Conservation (phyloP, 2,888 invertebrate genomes). For the Biston betularia region DNA sequence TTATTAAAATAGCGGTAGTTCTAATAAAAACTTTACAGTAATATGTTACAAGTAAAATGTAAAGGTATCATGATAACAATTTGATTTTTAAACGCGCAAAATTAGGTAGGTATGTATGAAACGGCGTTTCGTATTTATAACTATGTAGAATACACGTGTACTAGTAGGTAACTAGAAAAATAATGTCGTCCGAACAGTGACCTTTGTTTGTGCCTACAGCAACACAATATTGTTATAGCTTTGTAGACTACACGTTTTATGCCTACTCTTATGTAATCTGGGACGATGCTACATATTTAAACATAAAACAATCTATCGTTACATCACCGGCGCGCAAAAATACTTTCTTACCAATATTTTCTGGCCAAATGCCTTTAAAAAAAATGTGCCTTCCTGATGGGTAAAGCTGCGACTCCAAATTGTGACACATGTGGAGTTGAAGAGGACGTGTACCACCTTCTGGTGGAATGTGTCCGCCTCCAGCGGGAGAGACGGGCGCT, state of each 20-base stretch:
- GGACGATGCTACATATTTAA: neutral
- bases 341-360: too few relatives aligned
- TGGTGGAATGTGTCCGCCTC: too few relatives aligned
- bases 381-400: too few relatives aligned
- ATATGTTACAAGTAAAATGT: neutral
- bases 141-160: constrained; percentile 4
- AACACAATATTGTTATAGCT: neutral
- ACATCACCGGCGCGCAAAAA: too few relatives aligned
- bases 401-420: too few relatives aligned
- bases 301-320: neutral
- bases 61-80: neutral
- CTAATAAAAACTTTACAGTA: neutral
- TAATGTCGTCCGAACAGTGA: constrained; percentile 4
- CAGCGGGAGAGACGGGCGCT: too few relatives aligned
- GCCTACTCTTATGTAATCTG: neutral
- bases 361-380: too few relatives aligned
- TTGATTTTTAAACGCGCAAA: neutral
- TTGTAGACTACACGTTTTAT: constrained; percentile 1
- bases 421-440: too few relatives aligned
- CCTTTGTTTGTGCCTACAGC: constrained; percentile 11
- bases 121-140: neutral
- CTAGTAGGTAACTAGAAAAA: neutral
- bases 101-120: neutral
- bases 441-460: too few relatives aligned
- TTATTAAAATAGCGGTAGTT: neutral